These are phyloP conservation scores for Achatina immaculata DNA, from an alignment of 1,140 invertebrate species.

Conservation along the genomic window DNA sequence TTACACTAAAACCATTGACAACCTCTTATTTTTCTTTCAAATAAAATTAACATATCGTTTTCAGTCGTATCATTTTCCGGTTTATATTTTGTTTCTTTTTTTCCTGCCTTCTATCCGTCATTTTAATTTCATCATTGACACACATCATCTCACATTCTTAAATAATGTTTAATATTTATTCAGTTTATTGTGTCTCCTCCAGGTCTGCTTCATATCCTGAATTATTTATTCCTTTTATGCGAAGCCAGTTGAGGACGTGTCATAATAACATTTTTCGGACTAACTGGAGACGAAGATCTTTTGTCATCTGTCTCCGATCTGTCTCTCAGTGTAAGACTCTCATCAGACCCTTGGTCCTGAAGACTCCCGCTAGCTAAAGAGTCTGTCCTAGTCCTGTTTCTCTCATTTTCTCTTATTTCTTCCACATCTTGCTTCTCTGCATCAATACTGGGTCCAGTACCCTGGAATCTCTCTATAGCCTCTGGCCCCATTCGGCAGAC, in stretches of 20 bases:
- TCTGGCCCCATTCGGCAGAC: conserved; percentile 65
- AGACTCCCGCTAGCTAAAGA: background rate
- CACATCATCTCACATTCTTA: too few species aligned
- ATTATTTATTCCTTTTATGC: background rate
- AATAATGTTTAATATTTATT: too few species aligned
- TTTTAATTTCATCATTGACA: too few species aligned
- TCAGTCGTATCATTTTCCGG: too few species aligned
- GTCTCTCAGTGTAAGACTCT: background rate
- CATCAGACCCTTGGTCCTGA: background rate
- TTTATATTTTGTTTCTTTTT: too few species aligned
- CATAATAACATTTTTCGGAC: background rate
- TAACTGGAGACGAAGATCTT: background rate
- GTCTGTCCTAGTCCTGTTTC: background rate
- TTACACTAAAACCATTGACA: too few species aligned
- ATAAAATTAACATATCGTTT: too few species aligned
- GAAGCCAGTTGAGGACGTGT: background rate
- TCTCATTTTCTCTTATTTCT: background rate
- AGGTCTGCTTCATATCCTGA: too few species aligned
- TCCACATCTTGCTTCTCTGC: background rate
- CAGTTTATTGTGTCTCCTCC: too few species aligned
- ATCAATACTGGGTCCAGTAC: conserved; percentile 9
- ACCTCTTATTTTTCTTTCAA: too few species aligned
- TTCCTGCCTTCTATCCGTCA: too few species aligned
- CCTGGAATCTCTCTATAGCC: conserved; percentile 53
- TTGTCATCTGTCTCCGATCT: background rate